phyloP scores from a whole-genome alignment of 2,113 vertebrate species.

The Oophaga pumilio region DNA sequence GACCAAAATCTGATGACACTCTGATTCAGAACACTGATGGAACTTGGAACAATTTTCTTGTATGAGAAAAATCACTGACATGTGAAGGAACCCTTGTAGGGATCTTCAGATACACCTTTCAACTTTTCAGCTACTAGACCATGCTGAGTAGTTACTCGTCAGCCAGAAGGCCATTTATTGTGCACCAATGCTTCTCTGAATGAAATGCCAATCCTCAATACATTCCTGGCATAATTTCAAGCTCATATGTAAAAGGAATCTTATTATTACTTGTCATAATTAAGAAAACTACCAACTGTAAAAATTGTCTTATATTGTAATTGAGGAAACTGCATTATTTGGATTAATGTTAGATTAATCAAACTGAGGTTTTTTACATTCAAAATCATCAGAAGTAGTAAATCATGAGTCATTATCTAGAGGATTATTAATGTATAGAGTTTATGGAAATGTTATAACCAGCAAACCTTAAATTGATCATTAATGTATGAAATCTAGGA shows the following conservation, averaged over 20 bases:
- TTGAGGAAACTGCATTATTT: background rate
- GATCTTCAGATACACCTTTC: background rate
- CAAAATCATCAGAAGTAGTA: background rate
- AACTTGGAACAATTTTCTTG: too few species aligned
- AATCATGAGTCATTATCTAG: background rate
- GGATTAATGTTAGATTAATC: constrained; percentile 22
- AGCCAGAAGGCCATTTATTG: background rate
- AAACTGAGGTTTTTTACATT: background rate
- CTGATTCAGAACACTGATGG: too few species aligned
- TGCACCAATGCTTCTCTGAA: background rate
- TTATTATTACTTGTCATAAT: constrained; percentile 15
- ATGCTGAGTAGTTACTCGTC: background rate
- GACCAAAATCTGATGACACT: too few species aligned
- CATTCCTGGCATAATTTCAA: background rate
- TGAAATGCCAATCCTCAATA: background rate
- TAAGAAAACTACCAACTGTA: constrained; percentile 3
- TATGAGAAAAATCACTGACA: too few species aligned
- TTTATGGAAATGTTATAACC: background rate
- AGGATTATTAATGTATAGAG: constrained; percentile 6
- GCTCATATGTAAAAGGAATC: background rate
- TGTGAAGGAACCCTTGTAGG: background rate
- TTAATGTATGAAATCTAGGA: background rate
- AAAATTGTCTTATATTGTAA: background rate
- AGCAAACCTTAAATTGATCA: background rate
- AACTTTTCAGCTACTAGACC: background rate